Conservation (phyloP, 2,113 vertebrate species). For the Felis chaus region DNA sequence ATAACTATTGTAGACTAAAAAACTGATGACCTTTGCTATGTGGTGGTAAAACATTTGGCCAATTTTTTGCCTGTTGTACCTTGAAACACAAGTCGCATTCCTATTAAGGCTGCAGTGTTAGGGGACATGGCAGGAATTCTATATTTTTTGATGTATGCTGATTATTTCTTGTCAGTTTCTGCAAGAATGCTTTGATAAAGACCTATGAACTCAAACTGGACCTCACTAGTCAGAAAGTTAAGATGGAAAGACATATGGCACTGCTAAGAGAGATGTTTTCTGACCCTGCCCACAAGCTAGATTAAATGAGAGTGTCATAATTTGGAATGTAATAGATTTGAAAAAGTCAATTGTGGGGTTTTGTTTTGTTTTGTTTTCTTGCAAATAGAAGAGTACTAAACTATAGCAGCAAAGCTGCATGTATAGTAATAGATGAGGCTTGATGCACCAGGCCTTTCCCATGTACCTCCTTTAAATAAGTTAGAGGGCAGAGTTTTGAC, state of each 20-base stretch:
- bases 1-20: rapidly evolving
- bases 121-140: background rate
- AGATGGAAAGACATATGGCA: background rate
- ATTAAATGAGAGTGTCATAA: background rate
- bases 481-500: background rate
- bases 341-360: background rate
- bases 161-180: background rate
- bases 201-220: background rate
- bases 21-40: background rate
- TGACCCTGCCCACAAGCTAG: background rate
- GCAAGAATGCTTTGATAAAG: background rate
- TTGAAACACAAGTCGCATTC: background rate
- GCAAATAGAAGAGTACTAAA: conserved; percentile 7
- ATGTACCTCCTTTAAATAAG: background rate
- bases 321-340: background rate
- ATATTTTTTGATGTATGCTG: background rate
- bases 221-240: background rate
- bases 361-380: background rate
- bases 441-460: background rate
- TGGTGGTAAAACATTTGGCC: background rate
- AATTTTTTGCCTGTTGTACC: background rate
- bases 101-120: background rate
- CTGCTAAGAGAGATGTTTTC: conserved; percentile 2
- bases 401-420: background rate
- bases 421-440: background rate